Evolutionary conservation across 2,113 vertebrate species (phyloP).

Genomic region (Lontra canadensis): DNA sequence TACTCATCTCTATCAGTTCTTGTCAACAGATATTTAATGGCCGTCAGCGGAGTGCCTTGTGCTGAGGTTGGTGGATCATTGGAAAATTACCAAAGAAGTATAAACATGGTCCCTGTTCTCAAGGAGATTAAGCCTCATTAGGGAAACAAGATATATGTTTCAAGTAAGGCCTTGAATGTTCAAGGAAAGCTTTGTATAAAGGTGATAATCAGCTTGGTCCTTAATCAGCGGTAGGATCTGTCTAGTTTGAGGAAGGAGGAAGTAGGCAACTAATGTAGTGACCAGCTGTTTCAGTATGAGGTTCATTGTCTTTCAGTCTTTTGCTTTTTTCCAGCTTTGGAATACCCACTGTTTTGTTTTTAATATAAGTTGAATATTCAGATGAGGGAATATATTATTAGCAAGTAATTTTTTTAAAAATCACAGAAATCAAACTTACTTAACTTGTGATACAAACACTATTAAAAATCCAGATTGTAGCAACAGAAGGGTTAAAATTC

Average conservation of each 20-base stretch:
- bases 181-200: conserved; percentile 38
- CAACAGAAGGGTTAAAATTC: conserved; percentile 58
- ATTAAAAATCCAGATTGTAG: conserved; percentile 27
- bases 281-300: not conserved
- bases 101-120: conserved; percentile 27
- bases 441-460: not conserved
- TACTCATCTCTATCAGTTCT: not conserved
- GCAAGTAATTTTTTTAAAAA: conserved; percentile 47
- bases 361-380: conserved; percentile 28
- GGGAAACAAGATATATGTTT: not conserved
- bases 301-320: not conserved
- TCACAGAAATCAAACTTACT: not conserved
- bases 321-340: not conserved
- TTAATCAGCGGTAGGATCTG: not conserved
- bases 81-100: conserved; percentile 29
- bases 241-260: not conserved
- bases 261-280: not conserved
- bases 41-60: not conserved
- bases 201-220: not conserved
- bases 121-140: conserved; percentile 16
- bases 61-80: not conserved
- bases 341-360: not conserved
- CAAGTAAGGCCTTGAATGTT: not conserved
- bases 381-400: not conserved
- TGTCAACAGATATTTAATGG: not conserved